phyloP scores from a whole-genome alignment of 2,113 vertebrate species.

The Danionella cerebrum region DNA sequence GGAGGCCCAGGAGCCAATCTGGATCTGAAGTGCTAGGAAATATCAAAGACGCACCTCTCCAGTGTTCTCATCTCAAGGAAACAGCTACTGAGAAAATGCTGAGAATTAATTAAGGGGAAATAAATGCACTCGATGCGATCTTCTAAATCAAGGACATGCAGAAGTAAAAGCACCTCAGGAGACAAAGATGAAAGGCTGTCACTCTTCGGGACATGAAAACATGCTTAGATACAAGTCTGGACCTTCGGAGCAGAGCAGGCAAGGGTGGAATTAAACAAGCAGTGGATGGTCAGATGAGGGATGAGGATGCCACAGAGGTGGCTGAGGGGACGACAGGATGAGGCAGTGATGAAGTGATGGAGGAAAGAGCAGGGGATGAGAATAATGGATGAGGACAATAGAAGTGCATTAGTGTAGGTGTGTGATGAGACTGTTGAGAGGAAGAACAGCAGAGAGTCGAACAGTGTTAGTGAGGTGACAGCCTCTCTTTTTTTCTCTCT shows the following conservation, averaged over 20 bases:
- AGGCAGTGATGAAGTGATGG: constrained; percentile 62
- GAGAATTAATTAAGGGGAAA: constrained; percentile 11
- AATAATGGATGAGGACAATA: constrained; percentile 71
- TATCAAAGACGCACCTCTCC: background rate
- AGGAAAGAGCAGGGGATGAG: constrained; percentile 42
- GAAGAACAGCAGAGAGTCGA: constrained; percentile 11
- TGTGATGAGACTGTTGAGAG: background rate
- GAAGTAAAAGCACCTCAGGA: background rate
- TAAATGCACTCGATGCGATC: background rate
- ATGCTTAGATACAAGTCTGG: constrained; percentile 4
- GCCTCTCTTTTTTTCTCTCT: constrained; percentile 15
- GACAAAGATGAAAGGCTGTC: constrained; percentile 12
- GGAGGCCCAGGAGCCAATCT: background rate
- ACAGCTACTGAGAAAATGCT: background rate
- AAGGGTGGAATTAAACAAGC: constrained; percentile 40
- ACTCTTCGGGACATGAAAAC: background rate
- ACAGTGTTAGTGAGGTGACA: constrained; percentile 21
- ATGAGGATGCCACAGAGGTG: constrained; percentile 51
- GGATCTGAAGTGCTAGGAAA: background rate
- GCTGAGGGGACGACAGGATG: constrained; percentile 40
- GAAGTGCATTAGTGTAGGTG: constrained; percentile 64
- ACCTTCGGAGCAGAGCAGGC: constrained; percentile 24
- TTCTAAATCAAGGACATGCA: background rate
- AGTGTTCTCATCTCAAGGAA: background rate
- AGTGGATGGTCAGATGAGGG: constrained; percentile 45